Conservation (phyloP, 64 coral and sea anemone species). For the Orbicella faveolata region DNA sequence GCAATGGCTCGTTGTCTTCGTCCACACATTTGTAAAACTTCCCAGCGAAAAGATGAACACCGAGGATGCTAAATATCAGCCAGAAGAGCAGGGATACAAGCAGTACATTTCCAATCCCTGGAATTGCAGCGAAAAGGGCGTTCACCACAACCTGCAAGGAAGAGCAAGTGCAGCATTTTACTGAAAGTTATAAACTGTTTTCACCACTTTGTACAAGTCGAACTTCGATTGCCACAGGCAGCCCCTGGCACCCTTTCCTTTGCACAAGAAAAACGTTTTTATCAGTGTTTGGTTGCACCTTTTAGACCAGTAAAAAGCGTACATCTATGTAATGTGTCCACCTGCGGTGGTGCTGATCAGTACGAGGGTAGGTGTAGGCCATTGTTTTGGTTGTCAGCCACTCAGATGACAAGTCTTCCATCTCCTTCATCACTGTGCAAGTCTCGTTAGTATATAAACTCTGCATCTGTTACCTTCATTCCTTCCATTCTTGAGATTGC, state of each 20-base stretch:
- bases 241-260: no score
- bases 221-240: no score
- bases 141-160: slow-evolving; percentile 80
- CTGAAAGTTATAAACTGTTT: background rate
- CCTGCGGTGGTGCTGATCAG: no score
- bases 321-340: no score
- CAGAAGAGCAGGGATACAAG: slow-evolving; percentile 87
- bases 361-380: no score
- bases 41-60: slow-evolving; percentile 84
- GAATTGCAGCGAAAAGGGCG: slow-evolving; percentile 86
- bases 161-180: background rate
- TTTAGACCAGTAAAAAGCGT: no score
- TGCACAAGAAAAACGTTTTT: no score
- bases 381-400: no score
- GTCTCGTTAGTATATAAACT: background rate
- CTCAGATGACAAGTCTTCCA: no score
- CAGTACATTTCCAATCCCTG: slow-evolving; percentile 84
- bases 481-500: slow-evolving; percentile 87
- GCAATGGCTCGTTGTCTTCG: slow-evolving; percentile 44
- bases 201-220: no score
- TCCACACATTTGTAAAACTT: slow-evolving; percentile 89
- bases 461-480: slow-evolving; percentile 67
- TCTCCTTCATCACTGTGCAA: background rate
- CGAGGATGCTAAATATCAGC: slow-evolving; percentile 89
- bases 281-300: no score